phyloP scores from a whole-genome alignment of 2,888 invertebrate genomes.

The Clitarchus hookeri region DNA sequence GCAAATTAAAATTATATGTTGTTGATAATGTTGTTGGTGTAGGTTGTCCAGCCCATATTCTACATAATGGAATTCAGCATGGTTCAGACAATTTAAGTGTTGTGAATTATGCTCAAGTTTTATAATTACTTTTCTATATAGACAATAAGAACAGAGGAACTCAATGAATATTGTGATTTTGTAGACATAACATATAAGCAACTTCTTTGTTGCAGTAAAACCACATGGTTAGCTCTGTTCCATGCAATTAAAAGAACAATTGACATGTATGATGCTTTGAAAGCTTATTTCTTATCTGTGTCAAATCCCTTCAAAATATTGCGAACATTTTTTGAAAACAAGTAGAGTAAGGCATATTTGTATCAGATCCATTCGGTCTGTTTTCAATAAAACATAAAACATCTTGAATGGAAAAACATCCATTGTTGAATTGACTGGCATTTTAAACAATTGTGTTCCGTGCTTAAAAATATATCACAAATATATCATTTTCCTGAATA shows the following conservation, averaged over 20 bases:
- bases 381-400: no score
- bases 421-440: no score
- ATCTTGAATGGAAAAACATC: no score
- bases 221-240: conserved; percentile 16
- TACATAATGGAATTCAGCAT: conserved; percentile 18
- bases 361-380: no score
- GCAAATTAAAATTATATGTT: neutral
- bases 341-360: conserved; percentile 8
- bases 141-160: neutral
- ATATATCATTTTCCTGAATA: no score
- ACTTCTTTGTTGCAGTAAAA: neutral
- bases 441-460: no score
- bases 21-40: conserved; percentile 10
- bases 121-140: conserved; percentile 27
- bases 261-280: no score
- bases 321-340: neutral
- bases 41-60: conserved; percentile 12
- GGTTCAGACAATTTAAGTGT: neutral
- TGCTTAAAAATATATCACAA: no score
- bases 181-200: no score
- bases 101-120: conserved; percentile 17
- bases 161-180: no score
- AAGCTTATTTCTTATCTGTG: conserved; percentile 11
- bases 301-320: conserved; percentile 5
- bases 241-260: neutral